phyloP scores from a whole-genome alignment of 2,113 vertebrate genomes.

The Limnothrissa miodon region DNA sequence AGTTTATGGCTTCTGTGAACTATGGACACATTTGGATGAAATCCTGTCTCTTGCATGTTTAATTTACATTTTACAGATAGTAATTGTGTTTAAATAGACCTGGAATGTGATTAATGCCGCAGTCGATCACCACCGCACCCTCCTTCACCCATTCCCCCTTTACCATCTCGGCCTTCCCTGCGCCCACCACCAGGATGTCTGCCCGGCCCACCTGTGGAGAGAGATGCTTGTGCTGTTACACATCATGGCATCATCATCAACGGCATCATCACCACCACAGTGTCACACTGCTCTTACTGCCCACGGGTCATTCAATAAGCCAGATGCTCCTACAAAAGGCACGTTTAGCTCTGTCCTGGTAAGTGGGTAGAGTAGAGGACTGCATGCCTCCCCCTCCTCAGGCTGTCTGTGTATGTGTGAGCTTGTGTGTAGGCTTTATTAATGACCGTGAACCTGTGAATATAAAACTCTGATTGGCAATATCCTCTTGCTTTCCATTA shows the following conservation, averaged over 20 bases:
- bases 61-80: neutral
- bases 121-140: constrained; percentile 92
- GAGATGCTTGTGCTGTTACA: neutral
- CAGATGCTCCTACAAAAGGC: neutral
- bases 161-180: constrained; percentile 89
- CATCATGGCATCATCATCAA: neutral
- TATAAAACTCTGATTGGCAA: neutral
- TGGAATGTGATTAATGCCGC: constrained; percentile 90
- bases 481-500: neutral
- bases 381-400: neutral
- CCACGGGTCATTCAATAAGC: neutral
- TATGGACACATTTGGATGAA: neutral
- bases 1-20: neutral
- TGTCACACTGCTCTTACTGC: neutral
- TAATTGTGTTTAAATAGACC: constrained; percentile 63
- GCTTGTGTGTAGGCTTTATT: neutral
- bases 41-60: constrained; percentile 3
- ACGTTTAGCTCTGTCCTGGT: neutral
- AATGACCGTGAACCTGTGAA: neutral
- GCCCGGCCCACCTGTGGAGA: constrained; percentile 76
- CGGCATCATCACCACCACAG: neutral
- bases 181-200: constrained; percentile 92
- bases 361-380: neutral
- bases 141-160: constrained; percentile 95
- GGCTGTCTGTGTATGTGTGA: neutral